Evolutionary conservation across 2,888 invertebrate species (phyloP), one percentile per base, ranked within the genome.

Genomic region (Cheiracanthium punctorium): DNA sequence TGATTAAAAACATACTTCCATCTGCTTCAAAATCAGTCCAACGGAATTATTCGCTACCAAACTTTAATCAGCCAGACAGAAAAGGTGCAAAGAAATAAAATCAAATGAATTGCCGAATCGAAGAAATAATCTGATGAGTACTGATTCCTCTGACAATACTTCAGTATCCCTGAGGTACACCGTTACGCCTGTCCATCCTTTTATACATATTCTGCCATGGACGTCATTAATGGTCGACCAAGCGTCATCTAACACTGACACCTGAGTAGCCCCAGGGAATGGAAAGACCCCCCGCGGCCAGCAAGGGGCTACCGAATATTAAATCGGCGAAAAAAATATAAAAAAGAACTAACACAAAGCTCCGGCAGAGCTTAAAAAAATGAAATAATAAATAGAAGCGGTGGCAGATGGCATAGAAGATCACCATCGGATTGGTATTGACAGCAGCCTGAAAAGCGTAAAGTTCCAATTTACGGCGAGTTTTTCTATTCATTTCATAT

Each of bases 171-270:
- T 29, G 71, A 75, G 48, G 41, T 67, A 29, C 41, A 41, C 28
- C 71, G 79, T 64, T 72, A 30, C 76, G 64, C 72, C 82, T 65
- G 76, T 71, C 82, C 72, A 65, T 65, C 74, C 67, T 20, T 52
- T 32, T 52, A 48, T 52, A 28, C 72, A 17, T n/a, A n/a, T n/a
- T 41, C 48, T 48, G 33, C 24, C 28, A 64, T 64, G 82, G 74
- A 72, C 76, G 82, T 82, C 82, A 82, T 75, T 82, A 82, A 41
- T 69, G 82, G 75, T 72, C 75, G 82, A 72, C 82, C 76, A 75
- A 76, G 82, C 82, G 64, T 82, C 82, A 82, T 82, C 76, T 82
- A 76, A 29, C 65, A 73, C 82, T 70, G 82, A 76, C 82, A 82
- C 82, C 76, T 82, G 82, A 82, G 82, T 72, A 72, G 82, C 82